Evolutionary conservation across 1,140 invertebrate genomes (phyloP).

Genomic region (Ridgeia piscesae): DNA sequence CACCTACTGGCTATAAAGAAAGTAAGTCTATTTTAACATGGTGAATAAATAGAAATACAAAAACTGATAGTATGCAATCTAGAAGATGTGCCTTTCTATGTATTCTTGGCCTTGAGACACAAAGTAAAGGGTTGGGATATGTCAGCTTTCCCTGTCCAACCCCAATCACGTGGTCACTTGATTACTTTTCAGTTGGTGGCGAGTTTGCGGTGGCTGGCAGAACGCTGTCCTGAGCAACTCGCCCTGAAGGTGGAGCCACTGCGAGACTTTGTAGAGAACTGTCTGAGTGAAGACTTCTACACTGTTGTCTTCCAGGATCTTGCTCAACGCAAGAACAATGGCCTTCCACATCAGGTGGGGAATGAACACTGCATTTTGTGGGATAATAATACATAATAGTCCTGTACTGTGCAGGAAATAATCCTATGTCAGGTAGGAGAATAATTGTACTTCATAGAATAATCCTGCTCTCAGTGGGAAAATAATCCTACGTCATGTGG

Average conservation of each 20-base stretch:
- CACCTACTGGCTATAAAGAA: no score
- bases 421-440: background rate
- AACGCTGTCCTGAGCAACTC: slow-evolving; percentile 31
- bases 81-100: no score
- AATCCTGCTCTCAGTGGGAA: background rate
- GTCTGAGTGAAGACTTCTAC: slow-evolving; percentile 36
- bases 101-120: no score
- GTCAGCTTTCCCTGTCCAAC: background rate
- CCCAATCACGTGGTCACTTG: slow-evolving; percentile 7
- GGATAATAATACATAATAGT: background rate
- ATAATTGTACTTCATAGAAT: background rate
- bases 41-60: no score
- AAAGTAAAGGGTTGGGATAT: background rate
- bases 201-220: slow-evolving; percentile 37
- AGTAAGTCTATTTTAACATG: no score
- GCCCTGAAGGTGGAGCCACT: slow-evolving; percentile 26
- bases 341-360: slow-evolving; percentile 41
- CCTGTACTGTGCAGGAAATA: no score
- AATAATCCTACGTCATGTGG: background rate
- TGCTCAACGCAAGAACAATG: slow-evolving; percentile 29
- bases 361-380: slow-evolving; percentile 36
- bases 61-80: no score
- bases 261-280: slow-evolving; percentile 34
- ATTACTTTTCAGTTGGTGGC: slow-evolving; percentile 32
- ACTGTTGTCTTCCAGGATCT: slow-evolving; percentile 39